phyloP scores from a whole-genome alignment of 2,888 invertebrate genomes.

The Epistrophe grossulariae region DNA sequence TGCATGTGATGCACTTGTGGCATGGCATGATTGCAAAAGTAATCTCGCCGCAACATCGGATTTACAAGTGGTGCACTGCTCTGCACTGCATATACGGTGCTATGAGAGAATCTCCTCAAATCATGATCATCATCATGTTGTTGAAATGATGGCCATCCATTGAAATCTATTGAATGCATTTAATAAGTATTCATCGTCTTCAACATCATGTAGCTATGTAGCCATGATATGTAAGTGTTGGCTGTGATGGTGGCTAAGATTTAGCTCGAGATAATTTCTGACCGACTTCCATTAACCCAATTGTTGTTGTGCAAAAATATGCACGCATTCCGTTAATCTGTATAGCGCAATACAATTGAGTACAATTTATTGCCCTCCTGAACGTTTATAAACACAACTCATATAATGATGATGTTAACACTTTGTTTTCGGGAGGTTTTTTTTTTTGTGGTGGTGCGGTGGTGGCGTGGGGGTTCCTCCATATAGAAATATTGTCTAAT shows the following conservation, averaged over 20 bases:
- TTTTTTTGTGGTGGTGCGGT: not conserved
- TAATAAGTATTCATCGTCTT: constrained; percentile 64
- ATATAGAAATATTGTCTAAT: constrained; percentile 42
- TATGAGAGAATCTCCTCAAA: constrained; percentile 36
- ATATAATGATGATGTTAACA: constrained; percentile 38
- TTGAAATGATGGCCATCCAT: constrained; percentile 47
- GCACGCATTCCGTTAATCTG: constrained; percentile 42
- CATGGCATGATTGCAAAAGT: constrained; percentile 61
- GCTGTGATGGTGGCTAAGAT: constrained; percentile 36
- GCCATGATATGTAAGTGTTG: not conserved
- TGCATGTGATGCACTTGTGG: constrained; percentile 43
- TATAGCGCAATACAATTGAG: constrained; percentile 33
- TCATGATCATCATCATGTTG: not conserved
- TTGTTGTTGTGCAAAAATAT: constrained; percentile 63
- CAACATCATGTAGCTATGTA: constrained; percentile 1
- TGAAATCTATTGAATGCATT: constrained; percentile 62
- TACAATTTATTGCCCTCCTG: constrained; percentile 19
- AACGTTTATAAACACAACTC: not conserved
- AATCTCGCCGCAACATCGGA: constrained; percentile 52
- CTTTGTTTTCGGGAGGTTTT: constrained; percentile 31
- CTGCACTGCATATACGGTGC: not conserved
- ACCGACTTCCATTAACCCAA: constrained; percentile 74
- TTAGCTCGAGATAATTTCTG: constrained; percentile 65
- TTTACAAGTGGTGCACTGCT: constrained; percentile 41
- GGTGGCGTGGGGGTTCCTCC: not conserved